Conservation (phyloP, 2,113 vertebrate genomes). For the Lophius piscatorius region DNA sequence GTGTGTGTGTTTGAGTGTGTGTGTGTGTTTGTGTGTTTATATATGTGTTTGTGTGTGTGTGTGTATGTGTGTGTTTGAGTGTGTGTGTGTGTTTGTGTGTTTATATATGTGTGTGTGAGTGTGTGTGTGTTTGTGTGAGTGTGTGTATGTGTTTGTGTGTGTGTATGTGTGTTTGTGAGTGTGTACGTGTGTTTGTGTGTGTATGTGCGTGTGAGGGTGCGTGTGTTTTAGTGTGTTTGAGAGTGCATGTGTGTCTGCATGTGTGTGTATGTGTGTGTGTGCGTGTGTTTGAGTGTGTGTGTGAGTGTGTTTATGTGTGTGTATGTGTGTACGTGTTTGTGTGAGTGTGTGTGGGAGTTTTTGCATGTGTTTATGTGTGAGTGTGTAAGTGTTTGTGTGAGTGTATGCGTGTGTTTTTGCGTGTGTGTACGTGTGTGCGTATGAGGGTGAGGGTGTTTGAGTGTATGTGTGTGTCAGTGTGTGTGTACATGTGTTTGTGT, state of each 20-base stretch:
- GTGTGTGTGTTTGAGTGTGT: conserved; percentile 10
- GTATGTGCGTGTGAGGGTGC: conserved; percentile 6
- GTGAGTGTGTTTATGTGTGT: conserved; percentile 10
- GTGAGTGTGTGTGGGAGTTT: conserved; percentile 8
- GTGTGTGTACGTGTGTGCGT: conserved; percentile 11
- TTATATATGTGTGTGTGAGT: conserved; percentile 7
- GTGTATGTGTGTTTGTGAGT: conserved; percentile 21
- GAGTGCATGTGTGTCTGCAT: conserved; percentile 1
- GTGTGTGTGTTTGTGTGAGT: conserved; percentile 23
- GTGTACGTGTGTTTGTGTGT: conserved; percentile 8
- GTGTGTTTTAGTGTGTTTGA: too few relatives aligned
- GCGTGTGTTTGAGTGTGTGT: conserved; percentile 27
- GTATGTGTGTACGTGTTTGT: conserved; percentile 10
- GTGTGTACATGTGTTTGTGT: conserved; percentile 56
- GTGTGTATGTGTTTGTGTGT: conserved; percentile 56
- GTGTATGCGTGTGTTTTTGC: conserved; percentile 28
- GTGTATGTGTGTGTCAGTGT: conserved; percentile 8
- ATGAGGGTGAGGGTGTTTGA: conserved; percentile 6
- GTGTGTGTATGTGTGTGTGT: conserved; percentile 60
- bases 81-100: conserved; percentile 10
- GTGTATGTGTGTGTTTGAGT: conserved; percentile 14
- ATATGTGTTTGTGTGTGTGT: conserved; percentile 50
- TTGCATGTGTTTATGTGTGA: too few relatives aligned
- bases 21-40: conserved; percentile 39
- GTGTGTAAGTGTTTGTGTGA: conserved; percentile 58